A percentile compares a stretch with the other conserved stretches of the same genome.
These are phyloP conservation scores for Drosophila nigrodunni DNA, from an alignment of 1,140 invertebrate species.

Conservation along the genomic window DNA sequence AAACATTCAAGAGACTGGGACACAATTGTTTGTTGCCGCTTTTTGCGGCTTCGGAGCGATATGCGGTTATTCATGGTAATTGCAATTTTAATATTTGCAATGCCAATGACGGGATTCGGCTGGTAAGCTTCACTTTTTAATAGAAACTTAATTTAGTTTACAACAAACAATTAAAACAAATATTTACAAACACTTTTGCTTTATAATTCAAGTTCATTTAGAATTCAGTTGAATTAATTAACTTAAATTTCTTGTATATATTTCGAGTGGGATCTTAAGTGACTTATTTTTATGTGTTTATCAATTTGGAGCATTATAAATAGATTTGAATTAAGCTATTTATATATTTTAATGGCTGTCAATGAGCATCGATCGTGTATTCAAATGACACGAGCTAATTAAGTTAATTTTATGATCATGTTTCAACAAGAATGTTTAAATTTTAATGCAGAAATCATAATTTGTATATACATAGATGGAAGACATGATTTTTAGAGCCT, in stretches of 20 bases:
- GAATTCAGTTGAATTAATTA: background rate
- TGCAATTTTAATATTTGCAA: constrained; percentile 84
- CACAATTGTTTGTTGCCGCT: constrained; percentile 78
- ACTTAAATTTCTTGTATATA: background rate
- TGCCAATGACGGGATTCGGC: constrained; percentile 84
- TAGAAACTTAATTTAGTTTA: background rate
- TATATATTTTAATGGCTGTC: background rate
- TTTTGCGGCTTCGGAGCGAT: constrained; percentile 74
- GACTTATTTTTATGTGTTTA: constrained; percentile 17
- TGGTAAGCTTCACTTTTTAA: constrained; percentile 59
- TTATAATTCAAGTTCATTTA: background rate
- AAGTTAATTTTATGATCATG: no score
- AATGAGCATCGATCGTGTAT: background rate
- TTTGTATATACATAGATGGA: no score
- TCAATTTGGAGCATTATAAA: constrained; percentile 10
- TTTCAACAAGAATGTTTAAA: no score
- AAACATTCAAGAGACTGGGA: constrained; percentile 57
- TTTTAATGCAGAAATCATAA: no score
- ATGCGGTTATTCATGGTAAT: constrained; percentile 83
- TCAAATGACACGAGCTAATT: background rate
- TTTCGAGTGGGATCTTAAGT: background rate
- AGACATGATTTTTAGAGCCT: no score
- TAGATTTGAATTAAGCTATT: background rate
- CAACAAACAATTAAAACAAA: background rate
- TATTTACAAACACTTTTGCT: background rate